Base-by-base conservation (phyloP, 1,140 invertebrate genomes). In the Psilanteris sp. region DNA sequence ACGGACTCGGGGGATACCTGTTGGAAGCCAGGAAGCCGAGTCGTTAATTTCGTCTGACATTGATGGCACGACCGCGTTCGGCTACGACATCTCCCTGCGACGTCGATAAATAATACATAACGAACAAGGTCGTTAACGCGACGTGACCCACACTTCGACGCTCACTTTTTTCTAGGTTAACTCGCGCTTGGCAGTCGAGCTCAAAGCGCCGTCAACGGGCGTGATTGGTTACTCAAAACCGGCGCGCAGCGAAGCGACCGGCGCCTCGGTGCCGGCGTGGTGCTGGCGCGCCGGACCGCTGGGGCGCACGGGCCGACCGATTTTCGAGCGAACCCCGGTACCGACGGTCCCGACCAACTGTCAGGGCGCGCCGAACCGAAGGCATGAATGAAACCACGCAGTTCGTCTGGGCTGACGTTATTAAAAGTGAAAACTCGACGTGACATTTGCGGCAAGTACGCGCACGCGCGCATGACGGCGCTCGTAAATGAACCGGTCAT, bases 11-110 rank as follows among this genome's bases (percentile, higher is more conserved):
- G 36, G 36, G 57, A 73, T 78, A 64, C 55, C 62, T 73, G 66
- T 64, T 64, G 72, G 76, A 83, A 83, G 82, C 79, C 83, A 85
- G 83, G 84, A 81, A 86, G 84, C 83, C 48, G 36, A 71, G 64
- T 81, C 83, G 78, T 86, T 85, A 86, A 86, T 86, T 84, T 72
- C 64, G n/a, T 83, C 81, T 79, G 83, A 85, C 84, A 59, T 84
- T 85, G 82, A 86, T 85, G 83, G 77, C 57, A 77, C 55, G 55
- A 11, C 34, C 41, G 16, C 70, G 39, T 59, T 77, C 34, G 71
- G 71, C 62, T 70, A 62, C 66, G 78, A 79, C 70, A 77, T 77
- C 71, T 68, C 52, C 18, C 26, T 61, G 50, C 54, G 66, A 76
- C 48, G 74, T 75, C 72, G 78, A 81, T 82, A 81, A 81, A 84